phyloP scores from a whole-genome alignment of 2,113 vertebrate genomes.

The Serinus canaria region DNA sequence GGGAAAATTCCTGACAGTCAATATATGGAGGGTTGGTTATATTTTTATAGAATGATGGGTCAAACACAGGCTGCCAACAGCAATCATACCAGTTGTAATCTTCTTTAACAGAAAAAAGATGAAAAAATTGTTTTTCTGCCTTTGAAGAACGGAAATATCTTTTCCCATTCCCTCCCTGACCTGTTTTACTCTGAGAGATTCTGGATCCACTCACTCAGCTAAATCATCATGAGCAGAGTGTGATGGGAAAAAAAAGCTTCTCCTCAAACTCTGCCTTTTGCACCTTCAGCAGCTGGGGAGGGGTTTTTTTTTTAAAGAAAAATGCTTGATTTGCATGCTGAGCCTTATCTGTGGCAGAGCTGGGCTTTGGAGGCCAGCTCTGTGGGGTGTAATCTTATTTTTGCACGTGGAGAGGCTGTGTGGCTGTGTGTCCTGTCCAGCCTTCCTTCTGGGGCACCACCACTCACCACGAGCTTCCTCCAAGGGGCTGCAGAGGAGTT shows the following conservation, averaged over 20 bases:
- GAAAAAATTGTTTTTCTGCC: slow-evolving; percentile 47
- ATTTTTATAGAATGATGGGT: slow-evolving; percentile 29
- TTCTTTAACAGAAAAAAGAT: slow-evolving; percentile 40
- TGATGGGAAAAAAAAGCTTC: slow-evolving; percentile 30
- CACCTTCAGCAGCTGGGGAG: background rate
- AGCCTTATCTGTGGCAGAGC: slow-evolving; percentile 24
- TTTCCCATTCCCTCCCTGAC: background rate
- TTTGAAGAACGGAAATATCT: slow-evolving; percentile 44
- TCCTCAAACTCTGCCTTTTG: slow-evolving; percentile 30
- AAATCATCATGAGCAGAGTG: background rate
- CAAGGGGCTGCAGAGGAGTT: background rate
- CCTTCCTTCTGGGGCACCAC: slow-evolving; percentile 13
- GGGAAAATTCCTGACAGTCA: background rate
- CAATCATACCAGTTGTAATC: slow-evolving; percentile 23
- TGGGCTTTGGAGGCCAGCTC: background rate
- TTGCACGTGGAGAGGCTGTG: slow-evolving; percentile 3
- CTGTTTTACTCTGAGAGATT: slow-evolving; percentile 8
- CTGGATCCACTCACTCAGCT: slow-evolving; percentile 14
- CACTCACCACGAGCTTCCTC: background rate
- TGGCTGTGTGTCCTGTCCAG: background rate
- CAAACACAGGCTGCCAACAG: slow-evolving; percentile 4
- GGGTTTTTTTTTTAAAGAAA: background rate
- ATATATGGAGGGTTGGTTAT: background rate
- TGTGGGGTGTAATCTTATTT: slow-evolving; percentile 32
- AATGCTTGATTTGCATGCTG: slow-evolving; percentile 8